Evolutionary conservation across 2,113 vertebrate genomes (phyloP).

Genomic region (Notothenia coriiceps): DNA sequence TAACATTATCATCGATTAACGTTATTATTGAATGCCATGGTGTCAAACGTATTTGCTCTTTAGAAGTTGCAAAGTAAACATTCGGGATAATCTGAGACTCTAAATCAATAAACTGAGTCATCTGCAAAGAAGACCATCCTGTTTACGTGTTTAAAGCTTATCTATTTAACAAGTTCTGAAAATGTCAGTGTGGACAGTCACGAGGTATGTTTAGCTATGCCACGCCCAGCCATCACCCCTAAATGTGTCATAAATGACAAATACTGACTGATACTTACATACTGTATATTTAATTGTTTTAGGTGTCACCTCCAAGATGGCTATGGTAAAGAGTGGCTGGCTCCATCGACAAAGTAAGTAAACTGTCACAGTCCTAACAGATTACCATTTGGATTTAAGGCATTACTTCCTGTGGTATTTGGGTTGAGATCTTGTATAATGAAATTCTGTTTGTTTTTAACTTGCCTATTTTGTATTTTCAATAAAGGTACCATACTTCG

Average conservation of each 20-base stretch:
- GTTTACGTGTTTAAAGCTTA: too few relatives aligned
- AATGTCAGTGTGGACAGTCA: constrained; percentile 25
- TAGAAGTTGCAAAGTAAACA: neutral
- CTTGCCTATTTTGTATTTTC: neutral
- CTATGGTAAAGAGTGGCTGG: constrained; percentile 86
- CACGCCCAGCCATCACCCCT: constrained; percentile 31
- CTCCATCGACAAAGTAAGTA: constrained; percentile 86
- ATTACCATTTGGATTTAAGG: neutral
- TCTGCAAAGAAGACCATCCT: neutral
- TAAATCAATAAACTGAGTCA: neutral
- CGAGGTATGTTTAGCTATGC: constrained; percentile 31
- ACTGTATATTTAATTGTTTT: constrained; percentile 4
- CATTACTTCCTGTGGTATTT: too few relatives aligned
- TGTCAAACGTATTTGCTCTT: neutral
- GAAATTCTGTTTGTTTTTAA: neutral
- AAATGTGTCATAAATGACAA: neutral
- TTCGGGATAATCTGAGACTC: neutral
- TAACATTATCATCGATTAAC: neutral
- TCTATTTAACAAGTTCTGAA: neutral
- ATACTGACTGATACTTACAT: neutral
- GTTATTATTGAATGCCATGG: neutral
- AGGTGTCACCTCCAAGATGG: constrained; percentile 74
- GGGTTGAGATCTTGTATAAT: too few relatives aligned
- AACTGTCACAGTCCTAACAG: neutral
- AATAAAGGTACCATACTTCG: constrained; percentile 91